phyloP scores from a whole-genome alignment of 2,888 invertebrate genomes.

The Cerastis leucographa region DNA sequence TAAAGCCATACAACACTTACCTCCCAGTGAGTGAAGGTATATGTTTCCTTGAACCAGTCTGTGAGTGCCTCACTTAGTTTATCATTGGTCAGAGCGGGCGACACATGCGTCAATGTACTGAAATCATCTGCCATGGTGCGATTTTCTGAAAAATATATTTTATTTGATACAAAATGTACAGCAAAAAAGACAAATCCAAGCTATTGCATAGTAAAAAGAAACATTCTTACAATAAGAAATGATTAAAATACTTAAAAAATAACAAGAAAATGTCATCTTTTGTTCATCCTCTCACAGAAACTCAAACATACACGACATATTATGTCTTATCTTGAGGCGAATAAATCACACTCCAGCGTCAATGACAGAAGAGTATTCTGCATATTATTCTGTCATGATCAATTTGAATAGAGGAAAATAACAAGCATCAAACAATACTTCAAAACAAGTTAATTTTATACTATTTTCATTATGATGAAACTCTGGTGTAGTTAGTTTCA shows the following conservation, averaged over 20 bases:
- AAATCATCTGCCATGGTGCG: conserved; percentile 71
- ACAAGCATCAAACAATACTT: background rate
- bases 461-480: background rate
- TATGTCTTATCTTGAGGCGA: too few relatives aligned
- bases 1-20: conserved; percentile 67
- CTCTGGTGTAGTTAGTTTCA: background rate
- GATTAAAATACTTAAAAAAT: too few relatives aligned
- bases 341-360: too few relatives aligned
- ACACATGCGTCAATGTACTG: conserved; percentile 76
- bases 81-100: conserved; percentile 79
- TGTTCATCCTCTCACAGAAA: too few relatives aligned
- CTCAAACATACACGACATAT: too few relatives aligned
- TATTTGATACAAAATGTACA: too few relatives aligned
- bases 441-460: background rate
- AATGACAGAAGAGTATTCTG: too few relatives aligned
- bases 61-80: conserved; percentile 78
- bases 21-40: conserved; percentile 85
- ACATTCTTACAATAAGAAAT: too few relatives aligned
- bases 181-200: too few relatives aligned
- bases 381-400: background rate
- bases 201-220: too few relatives aligned
- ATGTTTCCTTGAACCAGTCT: conserved; percentile 80
- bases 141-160: conserved; percentile 25
- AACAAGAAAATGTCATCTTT: too few relatives aligned
- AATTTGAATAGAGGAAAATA: background rate